phyloP scores from a whole-genome alignment of 2,888 invertebrate species.

The Dioctria rufipes region DNA sequence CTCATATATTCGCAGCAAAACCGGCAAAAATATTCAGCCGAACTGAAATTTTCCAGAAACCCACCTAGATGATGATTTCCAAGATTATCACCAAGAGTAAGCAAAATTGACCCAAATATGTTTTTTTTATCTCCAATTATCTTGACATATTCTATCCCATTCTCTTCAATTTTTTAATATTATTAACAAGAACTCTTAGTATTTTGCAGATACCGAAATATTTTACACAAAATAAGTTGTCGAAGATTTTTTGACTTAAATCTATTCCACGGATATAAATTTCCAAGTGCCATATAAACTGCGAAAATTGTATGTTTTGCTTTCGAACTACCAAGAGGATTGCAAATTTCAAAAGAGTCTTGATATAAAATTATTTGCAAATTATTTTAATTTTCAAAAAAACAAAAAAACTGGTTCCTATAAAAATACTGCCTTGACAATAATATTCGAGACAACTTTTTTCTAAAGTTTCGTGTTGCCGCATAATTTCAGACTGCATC shows the following conservation, averaged over 20 bases:
- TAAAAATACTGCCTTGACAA: no score
- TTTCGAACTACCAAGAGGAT: background rate
- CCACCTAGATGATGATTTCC: background rate
- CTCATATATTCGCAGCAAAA: background rate
- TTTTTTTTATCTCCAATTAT: background rate
- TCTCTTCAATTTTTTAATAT: background rate
- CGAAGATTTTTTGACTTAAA: background rate
- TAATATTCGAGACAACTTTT: no score
- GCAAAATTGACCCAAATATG: background rate
- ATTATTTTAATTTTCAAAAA: no score
- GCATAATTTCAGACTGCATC: no score
- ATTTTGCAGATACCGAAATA: background rate
- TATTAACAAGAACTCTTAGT: background rate
- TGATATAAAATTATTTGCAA: conserved; percentile 5
- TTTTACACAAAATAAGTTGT: background rate
- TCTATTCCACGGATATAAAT: background rate
- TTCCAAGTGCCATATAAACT: background rate
- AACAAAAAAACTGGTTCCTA: no score
- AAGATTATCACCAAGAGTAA: background rate
- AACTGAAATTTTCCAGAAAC: background rate
- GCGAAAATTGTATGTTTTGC: background rate
- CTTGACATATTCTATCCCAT: background rate
- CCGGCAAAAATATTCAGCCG: background rate
- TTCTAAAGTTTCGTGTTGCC: no score
- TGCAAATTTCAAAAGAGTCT: background rate